Base-by-base conservation (phyloP, 2,888 invertebrate species). In the Coleophora flavipennella region DNA sequence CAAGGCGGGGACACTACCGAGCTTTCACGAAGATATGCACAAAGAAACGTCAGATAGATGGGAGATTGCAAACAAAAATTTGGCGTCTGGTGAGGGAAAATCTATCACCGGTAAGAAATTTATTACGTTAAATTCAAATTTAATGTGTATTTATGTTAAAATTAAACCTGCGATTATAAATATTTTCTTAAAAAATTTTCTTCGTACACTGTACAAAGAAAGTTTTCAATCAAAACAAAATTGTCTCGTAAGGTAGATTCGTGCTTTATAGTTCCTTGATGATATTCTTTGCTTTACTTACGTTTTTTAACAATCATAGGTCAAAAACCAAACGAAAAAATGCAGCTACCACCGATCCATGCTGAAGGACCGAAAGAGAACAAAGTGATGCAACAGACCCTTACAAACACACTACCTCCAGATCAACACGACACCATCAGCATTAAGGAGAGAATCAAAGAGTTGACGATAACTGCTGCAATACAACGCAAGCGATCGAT, bases 71-170 rank as follows among this genome's bases (percentile, higher is more conserved):
- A 47, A 53, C 1, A 66, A 67, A 36, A 57, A 69, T 2, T 48
- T 78, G 8, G 80, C 72, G 6, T 62, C 77, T 6, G 80, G 81
- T 2, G 81, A 81, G 57, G 67, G 70, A 47, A 48, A 59, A 12
- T 50, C 52, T 13, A 65, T 72, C 28, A 67, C 48, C 45, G 59
- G 56, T 31, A 61, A 50, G n/a, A n/a, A n/a, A n/a, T n/a, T n/a
- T n/a, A n/a, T n/a, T n/a, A n/a, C n/a, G 6, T 20, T 6, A 20
- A 20, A 3, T 20, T 20, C 20, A 20, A 20, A 20, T 20, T 20
- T 20, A 20, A n/a, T n/a, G n/a, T n/a, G n/a, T n/a, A n/a, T n/a
- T n/a, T 20, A 20, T 3, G 20, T 20, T 6, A 20, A 20, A 20
- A 20, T 6, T 20, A 20, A 20, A 20, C 20, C 6, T 20, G n/a